Conservation (phyloP, 2,797 vertebrate species). For the Morus bassanus region DNA sequence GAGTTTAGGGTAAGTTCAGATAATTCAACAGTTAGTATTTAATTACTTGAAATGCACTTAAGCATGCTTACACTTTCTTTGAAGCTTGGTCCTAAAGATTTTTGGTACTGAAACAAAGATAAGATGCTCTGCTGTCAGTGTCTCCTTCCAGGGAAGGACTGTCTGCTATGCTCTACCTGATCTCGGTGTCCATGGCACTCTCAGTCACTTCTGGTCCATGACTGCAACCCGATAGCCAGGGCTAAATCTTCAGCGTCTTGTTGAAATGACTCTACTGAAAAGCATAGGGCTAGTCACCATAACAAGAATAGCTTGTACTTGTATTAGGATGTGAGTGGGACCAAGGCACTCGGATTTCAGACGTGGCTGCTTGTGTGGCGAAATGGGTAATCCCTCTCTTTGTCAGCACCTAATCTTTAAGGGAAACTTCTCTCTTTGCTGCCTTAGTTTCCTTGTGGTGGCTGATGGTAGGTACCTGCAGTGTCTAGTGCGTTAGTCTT, state of each 20-base stretch:
- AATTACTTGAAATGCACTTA: neutral
- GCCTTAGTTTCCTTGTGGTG: neutral
- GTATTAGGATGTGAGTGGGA: neutral
- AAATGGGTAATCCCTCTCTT: neutral
- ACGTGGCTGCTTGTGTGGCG: neutral
- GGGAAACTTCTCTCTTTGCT: neutral
- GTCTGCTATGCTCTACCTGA: neutral
- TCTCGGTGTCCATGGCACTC: rapidly evolving
- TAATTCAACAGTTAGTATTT: too few species aligned
- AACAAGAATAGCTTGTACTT: neutral
- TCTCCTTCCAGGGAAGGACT: neutral
- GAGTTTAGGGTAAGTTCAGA: neutral
- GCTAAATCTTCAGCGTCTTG: neutral
- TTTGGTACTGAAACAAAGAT: neutral
- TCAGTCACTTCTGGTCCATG: neutral
- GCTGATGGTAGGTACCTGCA: neutral
- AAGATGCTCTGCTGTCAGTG: neutral
- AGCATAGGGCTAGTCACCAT: neutral
- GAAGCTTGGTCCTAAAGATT: neutral
- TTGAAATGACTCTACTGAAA: neutral
- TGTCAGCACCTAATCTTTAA: neutral
- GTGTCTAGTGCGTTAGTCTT: neutral
- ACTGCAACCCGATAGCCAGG: neutral
- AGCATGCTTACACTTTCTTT: neutral
- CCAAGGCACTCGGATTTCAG: neutral